phyloP scores from a whole-genome alignment of 2,888 invertebrate genomes.

The Stenchaetothrips biformis region DNA sequence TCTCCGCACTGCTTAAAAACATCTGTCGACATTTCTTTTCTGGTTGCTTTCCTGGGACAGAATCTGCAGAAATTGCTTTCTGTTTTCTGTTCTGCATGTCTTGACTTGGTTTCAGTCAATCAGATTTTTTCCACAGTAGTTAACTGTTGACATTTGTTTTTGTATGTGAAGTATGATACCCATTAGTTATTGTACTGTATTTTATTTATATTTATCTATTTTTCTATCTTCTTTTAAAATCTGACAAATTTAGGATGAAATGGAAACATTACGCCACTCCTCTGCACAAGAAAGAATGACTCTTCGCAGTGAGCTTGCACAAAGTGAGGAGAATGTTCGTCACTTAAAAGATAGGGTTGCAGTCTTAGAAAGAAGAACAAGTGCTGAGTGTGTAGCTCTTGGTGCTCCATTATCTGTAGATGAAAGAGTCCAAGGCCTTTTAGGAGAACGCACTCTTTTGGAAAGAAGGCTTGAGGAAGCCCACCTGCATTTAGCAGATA shows the following conservation, averaged over 20 bases:
- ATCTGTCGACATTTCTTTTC: not conserved
- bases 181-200: constrained; percentile 32
- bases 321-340: constrained; percentile 67
- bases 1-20: constrained; percentile 19
- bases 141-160: constrained; percentile 30
- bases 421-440: constrained; percentile 52
- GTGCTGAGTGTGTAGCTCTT: constrained; percentile 39
- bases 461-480: constrained; percentile 78
- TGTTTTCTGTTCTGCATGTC: too few species aligned
- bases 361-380: constrained; percentile 51
- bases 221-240: constrained; percentile 29
- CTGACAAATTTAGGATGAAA: constrained; percentile 60
- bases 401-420: constrained; percentile 45
- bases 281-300: constrained; percentile 67
- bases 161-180: constrained; percentile 22
- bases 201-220: constrained; percentile 37
- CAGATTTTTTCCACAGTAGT: constrained; percentile 16
- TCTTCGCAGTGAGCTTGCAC: constrained; percentile 63
- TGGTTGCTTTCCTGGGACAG: too few species aligned
- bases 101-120: too few species aligned
- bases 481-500: constrained; percentile 79
- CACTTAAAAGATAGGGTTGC: constrained; percentile 62
- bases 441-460: constrained; percentile 61
- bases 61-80: too few species aligned
- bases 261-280: constrained; percentile 68